Percentiles rank a stretch among this genome's conserved stretches.
phyloP scores from a whole-genome alignment of 1,140 invertebrate genomes.

The Varroa destructor region DNA sequence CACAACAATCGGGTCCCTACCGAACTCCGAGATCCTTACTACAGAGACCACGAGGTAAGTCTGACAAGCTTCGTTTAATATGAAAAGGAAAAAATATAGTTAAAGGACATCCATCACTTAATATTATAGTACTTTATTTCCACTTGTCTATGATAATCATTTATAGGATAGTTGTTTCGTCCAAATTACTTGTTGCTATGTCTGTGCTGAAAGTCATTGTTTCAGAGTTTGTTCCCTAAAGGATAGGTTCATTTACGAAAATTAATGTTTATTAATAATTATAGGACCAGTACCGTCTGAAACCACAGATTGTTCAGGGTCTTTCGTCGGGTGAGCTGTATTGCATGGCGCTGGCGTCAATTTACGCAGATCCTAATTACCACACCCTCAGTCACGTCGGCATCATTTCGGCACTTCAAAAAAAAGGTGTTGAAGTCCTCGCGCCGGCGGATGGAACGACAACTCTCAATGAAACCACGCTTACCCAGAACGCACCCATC shows the following conservation, averaged over 20 bases:
- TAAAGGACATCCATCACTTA: no score
- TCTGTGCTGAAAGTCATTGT: no score
- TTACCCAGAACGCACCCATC: conserved; percentile 87
- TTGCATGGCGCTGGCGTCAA: conserved; percentile 82
- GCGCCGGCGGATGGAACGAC: conserved; percentile 57
- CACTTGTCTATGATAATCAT: no score
- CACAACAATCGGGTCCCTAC: conserved; percentile 89
- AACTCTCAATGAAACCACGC: conserved; percentile 81
- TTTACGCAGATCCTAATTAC: conserved; percentile 91
- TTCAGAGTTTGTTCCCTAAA: no score
- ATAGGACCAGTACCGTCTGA: conserved; percentile 80
- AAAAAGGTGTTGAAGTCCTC: conserved; percentile 75
- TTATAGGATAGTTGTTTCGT: no score
- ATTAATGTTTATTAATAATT: conserved; percentile 28
- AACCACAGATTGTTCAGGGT: conserved; percentile 76
- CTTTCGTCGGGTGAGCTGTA: conserved; percentile 90
- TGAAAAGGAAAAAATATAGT: not conserved
- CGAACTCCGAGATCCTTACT: conserved; percentile 83
- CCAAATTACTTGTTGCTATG: no score
- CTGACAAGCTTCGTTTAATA: conserved; percentile 30
- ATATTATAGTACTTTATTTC: no score
- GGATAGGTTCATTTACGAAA: no score
- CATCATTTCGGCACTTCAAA: conserved; percentile 61
- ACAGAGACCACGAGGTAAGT: conserved; percentile 77
- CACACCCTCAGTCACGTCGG: conserved; percentile 86